Conservation (phyloP, 2,113 vertebrate species). For the Thinocorus orbignyianus region DNA sequence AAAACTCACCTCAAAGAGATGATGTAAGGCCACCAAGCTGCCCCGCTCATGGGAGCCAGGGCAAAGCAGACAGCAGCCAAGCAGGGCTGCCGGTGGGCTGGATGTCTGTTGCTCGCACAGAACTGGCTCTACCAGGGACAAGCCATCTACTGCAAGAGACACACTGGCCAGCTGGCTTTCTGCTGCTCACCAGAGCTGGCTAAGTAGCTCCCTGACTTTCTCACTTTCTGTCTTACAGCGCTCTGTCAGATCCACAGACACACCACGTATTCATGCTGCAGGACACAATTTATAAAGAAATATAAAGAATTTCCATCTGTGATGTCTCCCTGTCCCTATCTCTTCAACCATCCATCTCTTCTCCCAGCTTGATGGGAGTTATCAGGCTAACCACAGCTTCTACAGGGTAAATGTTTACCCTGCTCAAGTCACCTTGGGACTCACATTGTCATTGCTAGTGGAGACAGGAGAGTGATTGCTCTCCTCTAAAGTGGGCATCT, state of each 20-base stretch:
- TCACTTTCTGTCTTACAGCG: neutral
- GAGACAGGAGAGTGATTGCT: neutral
- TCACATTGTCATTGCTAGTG: neutral
- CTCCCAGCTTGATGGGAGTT: neutral
- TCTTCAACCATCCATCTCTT: neutral
- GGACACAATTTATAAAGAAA: neutral
- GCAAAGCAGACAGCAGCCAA: neutral
- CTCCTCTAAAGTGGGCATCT: neutral
- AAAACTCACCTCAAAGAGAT: neutral
- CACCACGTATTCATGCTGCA: neutral
- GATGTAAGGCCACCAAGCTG: neutral
- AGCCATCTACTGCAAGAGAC: neutral
- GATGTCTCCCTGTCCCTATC: neutral
- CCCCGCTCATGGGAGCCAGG: neutral
- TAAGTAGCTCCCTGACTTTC: neutral
- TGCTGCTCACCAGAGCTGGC: neutral
- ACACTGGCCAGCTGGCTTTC: neutral
- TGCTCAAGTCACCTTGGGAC: neutral
- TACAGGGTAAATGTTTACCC: neutral
- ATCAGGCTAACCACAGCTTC: neutral
- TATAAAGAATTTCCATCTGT: neutral
- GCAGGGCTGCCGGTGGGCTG: neutral
- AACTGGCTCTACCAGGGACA: neutral
- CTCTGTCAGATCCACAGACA: neutral
- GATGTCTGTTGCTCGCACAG: accelerated